Base-by-base conservation (phyloP, 2,888 invertebrate genomes). In the Ischnura elegans region DNA sequence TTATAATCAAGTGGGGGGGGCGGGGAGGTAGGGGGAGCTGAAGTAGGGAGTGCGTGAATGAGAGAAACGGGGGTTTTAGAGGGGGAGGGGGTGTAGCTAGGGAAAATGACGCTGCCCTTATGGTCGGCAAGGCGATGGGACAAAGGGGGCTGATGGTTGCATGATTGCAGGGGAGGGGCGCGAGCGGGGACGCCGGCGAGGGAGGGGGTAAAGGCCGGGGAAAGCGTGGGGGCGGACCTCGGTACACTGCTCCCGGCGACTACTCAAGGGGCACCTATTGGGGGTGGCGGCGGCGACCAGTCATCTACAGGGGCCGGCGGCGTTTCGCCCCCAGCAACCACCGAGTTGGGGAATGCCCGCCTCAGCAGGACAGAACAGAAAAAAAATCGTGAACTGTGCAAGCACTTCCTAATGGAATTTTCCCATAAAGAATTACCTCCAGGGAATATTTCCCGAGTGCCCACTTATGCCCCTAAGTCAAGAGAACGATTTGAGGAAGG, bases 31-130 rank as follows among this genome's bases (percentile, higher is more conserved):
- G 13, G 19, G 55, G 8, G 16, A 16, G 16, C 8, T 6, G 47
- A 16, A 47, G 6, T 10, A 47, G 47, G 47, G 47, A 16, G 47
- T 10, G 47, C 8, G 47, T 10, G 47, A 47, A 16, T 10, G 47
- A 47, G 47, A 47, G 47, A 47, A 16, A 47, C 8, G 10, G n/a
- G 76, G 76, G 76, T 1, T n/a, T 29, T 16, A 55, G 16, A 55
- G 55, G 13, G 25, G 61, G n/a, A 36, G 76, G 76, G 61, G 6
- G 76, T 76, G 76, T 36, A 36, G 36, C 76, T 76, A 36, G 76
- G 76, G 76, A 76, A 61, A 76, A 76, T 76, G 76, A 76, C 76
- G 76, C 76, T 36, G 29, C 76, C 76, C 76, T 76, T 76, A 76
- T 76, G 76, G 76, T 76, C 76, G 76, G 76, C 36, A 13, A 10